Percentiles rank a stretch among this genome's conserved stretches.
Evolutionary conservation across 1,140 invertebrate species (phyloP).

Genomic region (Caerostris extrusa): DNA sequence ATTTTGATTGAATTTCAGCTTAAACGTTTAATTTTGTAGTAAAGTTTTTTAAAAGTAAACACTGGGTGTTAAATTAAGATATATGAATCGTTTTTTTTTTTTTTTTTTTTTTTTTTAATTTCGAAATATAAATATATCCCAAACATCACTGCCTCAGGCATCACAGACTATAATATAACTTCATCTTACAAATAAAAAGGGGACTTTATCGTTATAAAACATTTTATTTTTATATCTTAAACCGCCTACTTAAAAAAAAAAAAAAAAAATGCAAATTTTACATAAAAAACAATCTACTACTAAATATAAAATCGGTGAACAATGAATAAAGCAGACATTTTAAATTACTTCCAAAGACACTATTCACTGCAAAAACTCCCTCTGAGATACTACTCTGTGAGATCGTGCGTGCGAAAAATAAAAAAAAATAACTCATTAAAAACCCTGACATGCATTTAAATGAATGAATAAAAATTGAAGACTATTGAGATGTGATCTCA

Average conservation of each 20-base stretch:
- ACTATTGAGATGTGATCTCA: neutral
- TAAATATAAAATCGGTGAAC: neutral
- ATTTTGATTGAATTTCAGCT: too few species aligned
- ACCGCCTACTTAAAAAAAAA: neutral
- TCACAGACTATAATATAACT: too few species aligned
- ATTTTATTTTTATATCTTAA: too few species aligned
- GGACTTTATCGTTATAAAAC: too few species aligned
- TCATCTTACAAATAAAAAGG: too few species aligned
- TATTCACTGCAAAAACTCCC: neutral
- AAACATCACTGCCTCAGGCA: too few species aligned
- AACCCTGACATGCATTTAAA: neutral
- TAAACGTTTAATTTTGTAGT: too few species aligned
- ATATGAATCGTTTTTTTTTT: too few species aligned
- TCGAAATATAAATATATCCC: too few species aligned
- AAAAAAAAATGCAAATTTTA: neutral
- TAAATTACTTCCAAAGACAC: neutral
- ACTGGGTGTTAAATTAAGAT: too few species aligned
- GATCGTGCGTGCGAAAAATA: constrained; percentile 4
- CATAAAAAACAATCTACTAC: neutral
- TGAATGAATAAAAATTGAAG: neutral
- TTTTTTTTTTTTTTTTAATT: too few species aligned
- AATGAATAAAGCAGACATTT: neutral
- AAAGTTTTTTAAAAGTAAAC: too few species aligned
- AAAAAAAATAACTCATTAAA: neutral
- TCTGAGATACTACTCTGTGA: neutral